Evolutionary conservation across 2,113 vertebrate species (phyloP), one percentile per base, ranked within the genome.

Genomic region (Fukomys damarensis): DNA sequence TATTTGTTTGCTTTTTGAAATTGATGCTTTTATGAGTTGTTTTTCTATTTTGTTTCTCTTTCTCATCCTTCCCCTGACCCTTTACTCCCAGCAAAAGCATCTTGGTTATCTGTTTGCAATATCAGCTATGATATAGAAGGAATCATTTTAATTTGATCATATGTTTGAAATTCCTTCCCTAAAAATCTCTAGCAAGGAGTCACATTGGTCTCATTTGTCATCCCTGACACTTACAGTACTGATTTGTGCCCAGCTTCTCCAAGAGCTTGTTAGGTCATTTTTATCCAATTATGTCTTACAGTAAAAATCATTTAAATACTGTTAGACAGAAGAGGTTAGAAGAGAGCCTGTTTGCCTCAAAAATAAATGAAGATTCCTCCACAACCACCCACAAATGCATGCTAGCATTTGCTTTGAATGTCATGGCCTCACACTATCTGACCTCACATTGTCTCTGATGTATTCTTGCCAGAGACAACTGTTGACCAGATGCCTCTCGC

Each of bases 191-290:
- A 89, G 46, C 20, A 19, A 84, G 43, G 35, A 65, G 17, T 41
- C 7, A 0, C 26, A 32, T 80, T 92, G 82, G 52, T 95, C 63
- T 74, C 85, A 89, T 96, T 94, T 96, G 66, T 93, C 94, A 76
- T 83, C 77, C 28, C 4, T 93, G 83, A 94, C 70, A 61, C 41
- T 28, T 35, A 17, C 20, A 41, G 0, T 49, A 19, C 52, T 38
- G 77, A 61, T 79, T 35, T 63, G 28, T 68, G 13, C 63, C 93
- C 86, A 80, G 16, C 28, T 95, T 54, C n/a, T 93, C 63, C 52
- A 97, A 94, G 35, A 87, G 16, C 94, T 92, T 76, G n/a, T 93
- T 97, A 88, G 88, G 81, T 91, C 77, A 81, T 91, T 95, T 91
- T 97, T 94, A 96, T 86, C 59, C 72, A 92, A 72, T 84, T 94